phyloP scores from a whole-genome alignment of 2,888 invertebrate species.

The Maniola hyperantus region DNA sequence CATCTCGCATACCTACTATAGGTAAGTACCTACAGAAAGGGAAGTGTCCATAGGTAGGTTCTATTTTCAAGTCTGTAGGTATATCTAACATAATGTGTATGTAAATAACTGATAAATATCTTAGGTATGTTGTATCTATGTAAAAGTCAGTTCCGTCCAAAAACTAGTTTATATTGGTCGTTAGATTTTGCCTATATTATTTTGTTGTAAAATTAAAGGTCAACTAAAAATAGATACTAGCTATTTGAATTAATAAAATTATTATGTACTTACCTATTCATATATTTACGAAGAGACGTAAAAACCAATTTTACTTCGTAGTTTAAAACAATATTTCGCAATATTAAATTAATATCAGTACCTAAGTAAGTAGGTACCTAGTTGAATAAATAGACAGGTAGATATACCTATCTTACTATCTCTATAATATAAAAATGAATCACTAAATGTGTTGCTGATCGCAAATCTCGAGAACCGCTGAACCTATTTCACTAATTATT shows the following conservation, averaged over 20 bases:
- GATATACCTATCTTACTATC: no score
- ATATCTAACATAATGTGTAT: no score
- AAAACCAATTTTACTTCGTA: background rate
- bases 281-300: background rate
- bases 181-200: background rate
- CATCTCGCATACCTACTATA: no score
- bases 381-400: no score
- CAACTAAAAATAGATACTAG: background rate
- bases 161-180: conserved; percentile 1
- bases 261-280: background rate
- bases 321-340: background rate
- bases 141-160: conserved; percentile 6
- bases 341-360: background rate
- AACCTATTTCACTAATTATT: no score
- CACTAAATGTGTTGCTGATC: no score
- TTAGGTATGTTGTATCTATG: background rate
- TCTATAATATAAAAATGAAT: no score
- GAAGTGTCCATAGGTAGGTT: no score
- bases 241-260: background rate
- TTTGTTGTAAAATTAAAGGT: conserved; percentile 3
- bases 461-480: no score
- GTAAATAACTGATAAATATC: background rate
- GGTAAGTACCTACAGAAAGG: no score
- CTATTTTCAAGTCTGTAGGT: background rate
- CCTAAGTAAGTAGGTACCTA: no score